Evolutionary conservation across 1,140 invertebrate genomes (phyloP).

Genomic region (Melanaphis sacchari): DNA sequence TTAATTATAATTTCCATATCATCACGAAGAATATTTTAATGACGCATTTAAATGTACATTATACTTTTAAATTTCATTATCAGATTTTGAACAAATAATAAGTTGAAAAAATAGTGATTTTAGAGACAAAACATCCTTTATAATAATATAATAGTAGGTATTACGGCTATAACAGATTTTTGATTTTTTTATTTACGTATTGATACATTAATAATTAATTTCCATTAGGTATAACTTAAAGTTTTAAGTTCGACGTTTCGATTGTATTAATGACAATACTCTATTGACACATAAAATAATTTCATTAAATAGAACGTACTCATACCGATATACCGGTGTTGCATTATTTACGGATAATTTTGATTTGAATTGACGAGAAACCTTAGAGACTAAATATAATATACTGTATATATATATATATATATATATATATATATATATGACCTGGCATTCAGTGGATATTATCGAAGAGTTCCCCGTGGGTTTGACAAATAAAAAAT

Average conservation of each 20-base stretch:
- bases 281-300: slow-evolving; percentile 1
- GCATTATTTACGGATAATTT: slow-evolving; percentile 17
- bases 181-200: background rate
- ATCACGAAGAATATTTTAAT: background rate
- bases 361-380: slow-evolving; percentile 5
- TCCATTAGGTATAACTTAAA: background rate
- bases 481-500: slow-evolving; percentile 20
- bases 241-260: background rate
- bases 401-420: background rate
- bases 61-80: background rate
- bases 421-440: background rate
- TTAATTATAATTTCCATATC: too few species aligned
- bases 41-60: background rate
- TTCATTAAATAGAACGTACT: background rate
- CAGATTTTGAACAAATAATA: background rate
- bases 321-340: background rate
- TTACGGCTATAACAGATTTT: background rate
- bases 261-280: background rate
- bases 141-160: background rate
- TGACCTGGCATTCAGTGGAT: background rate
- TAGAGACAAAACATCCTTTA: background rate
- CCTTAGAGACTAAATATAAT: slow-evolving; percentile 1
- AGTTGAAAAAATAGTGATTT: background rate
- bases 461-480: background rate
- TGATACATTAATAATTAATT: background rate